Evolutionary conservation across 2,113 vertebrate species (phyloP).

Genomic region (Tapirus terrestris): DNA sequence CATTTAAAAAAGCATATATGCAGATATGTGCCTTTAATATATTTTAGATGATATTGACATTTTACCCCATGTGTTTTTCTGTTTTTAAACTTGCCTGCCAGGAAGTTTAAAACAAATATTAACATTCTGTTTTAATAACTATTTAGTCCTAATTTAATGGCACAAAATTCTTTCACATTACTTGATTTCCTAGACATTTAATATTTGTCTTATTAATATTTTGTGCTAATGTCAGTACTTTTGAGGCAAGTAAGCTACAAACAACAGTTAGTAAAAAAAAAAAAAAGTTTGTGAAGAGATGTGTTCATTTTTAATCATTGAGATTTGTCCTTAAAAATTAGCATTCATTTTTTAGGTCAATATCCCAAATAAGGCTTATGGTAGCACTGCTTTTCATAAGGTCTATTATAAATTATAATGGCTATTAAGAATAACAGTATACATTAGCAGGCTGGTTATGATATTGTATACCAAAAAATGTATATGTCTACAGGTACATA

Average conservation of each 20-base stretch:
- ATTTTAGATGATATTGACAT: background rate
- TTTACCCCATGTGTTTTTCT: background rate
- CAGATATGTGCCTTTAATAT: background rate
- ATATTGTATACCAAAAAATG: background rate
- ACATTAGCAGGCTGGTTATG: background rate
- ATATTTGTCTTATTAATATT: constrained; percentile 21
- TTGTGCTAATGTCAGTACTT: background rate
- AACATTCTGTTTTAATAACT: background rate
- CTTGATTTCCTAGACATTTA: background rate
- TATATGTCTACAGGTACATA: background rate
- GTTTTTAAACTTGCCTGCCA: constrained; percentile 17
- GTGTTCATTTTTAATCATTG: background rate
- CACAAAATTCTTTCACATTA: background rate
- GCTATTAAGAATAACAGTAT: background rate
- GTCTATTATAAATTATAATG: background rate
- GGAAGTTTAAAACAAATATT: background rate
- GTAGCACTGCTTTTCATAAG: background rate
- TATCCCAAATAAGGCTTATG: background rate
- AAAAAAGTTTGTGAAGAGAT: background rate
- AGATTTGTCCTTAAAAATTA: background rate
- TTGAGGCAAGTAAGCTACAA: background rate
- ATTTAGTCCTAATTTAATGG: background rate
- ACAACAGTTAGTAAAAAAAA: background rate
- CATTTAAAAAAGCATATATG: background rate
- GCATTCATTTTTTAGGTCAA: background rate